A percentile compares a stretch with the other conserved stretches of the same genome.
Conservation (phyloP, 2,888 invertebrate genomes). For the Antitype chi region DNA sequence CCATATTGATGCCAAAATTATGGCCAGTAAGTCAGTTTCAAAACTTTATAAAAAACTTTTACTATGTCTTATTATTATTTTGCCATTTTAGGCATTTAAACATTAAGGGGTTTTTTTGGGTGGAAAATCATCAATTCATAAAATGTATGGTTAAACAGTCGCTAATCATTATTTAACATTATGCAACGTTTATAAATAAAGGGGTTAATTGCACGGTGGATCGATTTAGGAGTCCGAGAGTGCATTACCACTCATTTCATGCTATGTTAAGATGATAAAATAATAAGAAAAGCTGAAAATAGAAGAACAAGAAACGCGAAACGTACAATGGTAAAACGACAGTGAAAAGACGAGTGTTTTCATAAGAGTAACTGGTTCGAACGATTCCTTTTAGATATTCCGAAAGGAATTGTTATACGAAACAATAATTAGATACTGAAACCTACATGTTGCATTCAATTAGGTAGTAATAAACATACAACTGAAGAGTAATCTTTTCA, state of each 20-base stretch:
- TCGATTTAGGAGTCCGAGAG: not conserved
- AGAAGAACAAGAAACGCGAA: not conserved
- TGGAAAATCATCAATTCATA: no score
- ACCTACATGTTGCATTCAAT: not conserved
- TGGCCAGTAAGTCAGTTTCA: not conserved
- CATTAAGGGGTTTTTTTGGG: no score
- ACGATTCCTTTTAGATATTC: not conserved
- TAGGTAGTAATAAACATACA: not conserved
- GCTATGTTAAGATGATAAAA: not conserved
- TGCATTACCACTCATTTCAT: not conserved
- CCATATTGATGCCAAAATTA: not conserved
- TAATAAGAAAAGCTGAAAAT: not conserved
- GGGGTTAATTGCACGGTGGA: not conserved
- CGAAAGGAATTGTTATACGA: not conserved
- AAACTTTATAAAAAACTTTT: not conserved
- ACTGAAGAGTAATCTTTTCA: not conserved
- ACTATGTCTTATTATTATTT: not conserved
- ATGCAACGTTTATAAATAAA: no score
- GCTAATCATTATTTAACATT: no score
- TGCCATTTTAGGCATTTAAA: not conserved
- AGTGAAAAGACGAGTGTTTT: not conserved
- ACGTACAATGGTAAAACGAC: not conserved
- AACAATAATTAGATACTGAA: not conserved
- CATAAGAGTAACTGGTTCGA: not conserved
- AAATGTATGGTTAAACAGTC: no score